These are phyloP conservation scores for Poecilia picta DNA, from an alignment of 2,797 vertebrate species.

Conservation along the genomic window DNA sequence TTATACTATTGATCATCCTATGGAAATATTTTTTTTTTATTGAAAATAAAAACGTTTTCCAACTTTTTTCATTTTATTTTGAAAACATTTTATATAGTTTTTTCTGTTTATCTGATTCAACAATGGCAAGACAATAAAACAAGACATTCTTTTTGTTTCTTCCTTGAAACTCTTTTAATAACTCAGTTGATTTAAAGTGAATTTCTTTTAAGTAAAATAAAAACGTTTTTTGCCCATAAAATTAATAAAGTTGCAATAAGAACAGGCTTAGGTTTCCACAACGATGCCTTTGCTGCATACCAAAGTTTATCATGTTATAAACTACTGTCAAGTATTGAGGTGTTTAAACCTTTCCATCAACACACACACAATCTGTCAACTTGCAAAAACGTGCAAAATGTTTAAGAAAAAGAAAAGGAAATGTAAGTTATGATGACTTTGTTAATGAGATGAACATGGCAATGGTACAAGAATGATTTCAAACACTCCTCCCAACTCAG, in stretches of 20 bases:
- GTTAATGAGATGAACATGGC: conserved; percentile 79
- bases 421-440: conserved; percentile 81
- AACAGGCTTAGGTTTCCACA: not conserved
- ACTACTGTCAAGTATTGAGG: not conserved
- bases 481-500: conserved; percentile 60
- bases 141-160: not conserved
- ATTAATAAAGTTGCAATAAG: not conserved
- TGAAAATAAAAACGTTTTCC: not conserved
- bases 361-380: conserved; percentile 63
- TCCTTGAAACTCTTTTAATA: not conserved
- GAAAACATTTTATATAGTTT: not conserved
- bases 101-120: no score
- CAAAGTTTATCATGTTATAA: not conserved
- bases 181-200: not conserved
- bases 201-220: not conserved
- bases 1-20: not conserved
- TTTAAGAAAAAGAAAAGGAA: conserved; percentile 79
- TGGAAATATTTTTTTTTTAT: not conserved
- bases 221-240: not conserved
- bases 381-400: conserved; percentile 78
- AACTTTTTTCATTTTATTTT: not conserved
- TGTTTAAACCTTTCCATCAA: not conserved
- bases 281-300: not conserved
- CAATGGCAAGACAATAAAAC: not conserved
- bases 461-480: conserved; percentile 76